Evolutionary conservation across 2,113 vertebrate species (phyloP), one percentile per base, ranked within the genome.

Genomic region (Cyphomyrus plagiostoma): DNA sequence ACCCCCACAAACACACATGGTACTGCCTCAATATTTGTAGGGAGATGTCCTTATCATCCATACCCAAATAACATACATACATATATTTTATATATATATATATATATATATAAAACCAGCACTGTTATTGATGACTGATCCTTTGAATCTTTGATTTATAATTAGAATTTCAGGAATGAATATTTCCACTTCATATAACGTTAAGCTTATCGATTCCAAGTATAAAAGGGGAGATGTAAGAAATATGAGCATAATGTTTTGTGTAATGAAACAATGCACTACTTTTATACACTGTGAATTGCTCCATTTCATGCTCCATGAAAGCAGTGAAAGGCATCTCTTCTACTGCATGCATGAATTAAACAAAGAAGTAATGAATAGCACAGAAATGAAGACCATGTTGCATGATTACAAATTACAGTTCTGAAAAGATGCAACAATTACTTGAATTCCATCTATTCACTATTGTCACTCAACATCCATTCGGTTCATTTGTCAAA

Each of bases 371-470:
- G 39, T 11, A 26, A 88, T 88, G 87, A 88, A 66, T 7, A 48
- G 17, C 39, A n/a, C 87, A 88, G 35, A n/a, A 66, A 70, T 88
- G 42, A 88, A 70, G 45, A 66, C 19, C 53, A 21, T 42, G 42
- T 48, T 45, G 9, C 58, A 30, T 58, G 62, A 88, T 88, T 39
- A 70, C 19, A 62, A 19, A 66, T 66, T 66, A 88, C 87, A 42
- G 10, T 23, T n/a, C 56, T 66, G 56, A 88, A 66, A 88, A 48
- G 56, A 70, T 88, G 58, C 10, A 56, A 46, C 62, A 66, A 88
- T 66, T 88, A 39, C 56, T 88, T 88, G 66, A 86, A 49, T 50
- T 48, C 48, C 46, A 23, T 26, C 46, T 30, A 86, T 86, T 86
- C 77, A 82, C 77, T 82, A 10, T 45, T 17, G 21, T 39, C 77